Evolutionary conservation across 2,888 invertebrate genomes (phyloP), one percentile per base, ranked within the genome.

Genomic region (Platypus cylindrus): DNA sequence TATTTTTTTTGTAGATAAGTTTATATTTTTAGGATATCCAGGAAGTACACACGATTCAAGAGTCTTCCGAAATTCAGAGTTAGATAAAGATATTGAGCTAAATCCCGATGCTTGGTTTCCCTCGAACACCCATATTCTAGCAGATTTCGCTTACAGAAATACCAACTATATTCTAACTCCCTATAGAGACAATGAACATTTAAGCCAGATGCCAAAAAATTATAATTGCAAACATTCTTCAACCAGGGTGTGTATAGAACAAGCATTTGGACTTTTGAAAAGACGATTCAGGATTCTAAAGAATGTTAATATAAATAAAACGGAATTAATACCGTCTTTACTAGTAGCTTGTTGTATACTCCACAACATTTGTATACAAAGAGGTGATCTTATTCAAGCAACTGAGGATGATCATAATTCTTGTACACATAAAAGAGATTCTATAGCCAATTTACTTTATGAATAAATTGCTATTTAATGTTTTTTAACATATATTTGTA

Each of bases 191-290:
- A 27, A 27, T 14, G 27, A 14, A 12, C 27, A 27, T 14, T 13
- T 27, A 14, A 27, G 12, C 15, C 12, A 14, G 14, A 14, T 27
- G 9, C 27, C 5, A 27, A 27, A 27, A 27, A 27, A 27, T 13
- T 27, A 27, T 27, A 27, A 27, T 27, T 27, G 9, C 13, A 27
- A 27, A 27, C 27, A 27, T 27, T 27, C 27, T 3, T 12, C 27
- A 9, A 27, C 27, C 9, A 27, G 27, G 14, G 27, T 27, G 9
- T 27, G 15, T 27, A 27, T 8, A 9, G 27, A 27, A 27, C 8
- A 27, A 13, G n/a, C 13, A 13, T 27, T 27, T 14, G 27, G 27
- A 12, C 13, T 27, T 3, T 27, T 27, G 13, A 27, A 27, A 14
- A 14, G 27, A 9, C 27, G 27, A n/a, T 27, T 27, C 15, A 3